phyloP scores from a whole-genome alignment of 2,113 vertebrate species.

The Pangasianodon gigas region DNA sequence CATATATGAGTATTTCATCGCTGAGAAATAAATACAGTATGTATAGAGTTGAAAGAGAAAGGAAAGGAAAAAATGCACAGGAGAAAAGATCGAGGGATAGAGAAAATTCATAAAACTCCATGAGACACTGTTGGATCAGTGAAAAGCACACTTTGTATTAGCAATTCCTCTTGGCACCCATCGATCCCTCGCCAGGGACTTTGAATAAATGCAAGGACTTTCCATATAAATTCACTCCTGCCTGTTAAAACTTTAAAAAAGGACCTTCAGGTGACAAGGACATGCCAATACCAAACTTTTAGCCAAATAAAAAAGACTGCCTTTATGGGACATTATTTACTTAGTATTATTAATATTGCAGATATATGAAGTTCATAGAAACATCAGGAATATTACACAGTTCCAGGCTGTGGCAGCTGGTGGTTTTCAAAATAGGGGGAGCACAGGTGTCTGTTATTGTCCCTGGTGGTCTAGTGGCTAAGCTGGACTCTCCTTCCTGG shows the following conservation, averaged over 20 bases:
- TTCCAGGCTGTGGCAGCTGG: not conserved
- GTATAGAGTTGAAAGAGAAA: not conserved
- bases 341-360: not conserved
- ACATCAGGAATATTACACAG: not conserved
- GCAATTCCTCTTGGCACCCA: slow-evolving; percentile 40
- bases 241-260: slow-evolving; percentile 4
- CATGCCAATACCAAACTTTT: not conserved
- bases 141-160: slow-evolving; percentile 45
- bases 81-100: not conserved
- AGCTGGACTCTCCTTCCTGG: too few relatives aligned
- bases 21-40: not conserved
- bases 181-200: slow-evolving; percentile 13
- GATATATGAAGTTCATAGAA: not conserved
- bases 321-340: not conserved
- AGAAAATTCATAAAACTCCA: slow-evolving; percentile 26
- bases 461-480: too few relatives aligned
- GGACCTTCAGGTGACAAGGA: not conserved
- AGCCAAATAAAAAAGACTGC: not conserved
- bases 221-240: slow-evolving; percentile 10
- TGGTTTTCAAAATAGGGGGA: too few relatives aligned
- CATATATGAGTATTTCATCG: not conserved
- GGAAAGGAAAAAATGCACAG: not conserved
- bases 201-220: slow-evolving; percentile 25
- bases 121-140: slow-evolving; percentile 32
- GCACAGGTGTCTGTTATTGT: too few relatives aligned